Evolutionary conservation across 2,888 invertebrate species (phyloP).

Genomic region (Augiades crinisus): DNA sequence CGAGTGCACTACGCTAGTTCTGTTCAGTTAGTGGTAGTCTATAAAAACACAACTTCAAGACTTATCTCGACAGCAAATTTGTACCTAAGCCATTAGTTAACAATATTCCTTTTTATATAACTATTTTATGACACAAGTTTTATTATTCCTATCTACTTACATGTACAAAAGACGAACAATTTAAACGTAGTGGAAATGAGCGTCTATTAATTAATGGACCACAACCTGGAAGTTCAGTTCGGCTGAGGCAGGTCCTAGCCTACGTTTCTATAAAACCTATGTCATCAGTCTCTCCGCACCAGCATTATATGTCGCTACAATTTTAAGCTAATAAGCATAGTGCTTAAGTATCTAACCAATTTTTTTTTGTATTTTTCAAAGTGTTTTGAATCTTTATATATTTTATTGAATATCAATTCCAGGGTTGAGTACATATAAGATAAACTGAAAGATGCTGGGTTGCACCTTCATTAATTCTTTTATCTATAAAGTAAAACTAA

Average conservation of each 20-base stretch:
- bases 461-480: too few species aligned
- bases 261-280: neutral
- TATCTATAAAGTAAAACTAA: too few species aligned
- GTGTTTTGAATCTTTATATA: too few species aligned
- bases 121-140: constrained; percentile 1
- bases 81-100: neutral
- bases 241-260: constrained; percentile 1
- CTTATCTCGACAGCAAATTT: neutral
- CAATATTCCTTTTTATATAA: constrained; percentile 6
- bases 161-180: constrained; percentile 4
- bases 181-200: constrained; percentile 9
- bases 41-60: neutral
- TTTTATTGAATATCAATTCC: too few species aligned
- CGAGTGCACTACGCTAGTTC: constrained; percentile 8
- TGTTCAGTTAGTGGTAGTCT: neutral
- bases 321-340: neutral
- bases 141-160: neutral
- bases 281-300: constrained; percentile 6
- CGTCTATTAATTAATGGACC: neutral
- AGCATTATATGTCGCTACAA: neutral
- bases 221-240: constrained; percentile 13
- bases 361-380: neutral
- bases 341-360: neutral
- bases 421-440: too few species aligned
- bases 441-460: too few species aligned